phyloP scores from a whole-genome alignment of 2,113 vertebrate genomes.

The Tapirus terrestris region DNA sequence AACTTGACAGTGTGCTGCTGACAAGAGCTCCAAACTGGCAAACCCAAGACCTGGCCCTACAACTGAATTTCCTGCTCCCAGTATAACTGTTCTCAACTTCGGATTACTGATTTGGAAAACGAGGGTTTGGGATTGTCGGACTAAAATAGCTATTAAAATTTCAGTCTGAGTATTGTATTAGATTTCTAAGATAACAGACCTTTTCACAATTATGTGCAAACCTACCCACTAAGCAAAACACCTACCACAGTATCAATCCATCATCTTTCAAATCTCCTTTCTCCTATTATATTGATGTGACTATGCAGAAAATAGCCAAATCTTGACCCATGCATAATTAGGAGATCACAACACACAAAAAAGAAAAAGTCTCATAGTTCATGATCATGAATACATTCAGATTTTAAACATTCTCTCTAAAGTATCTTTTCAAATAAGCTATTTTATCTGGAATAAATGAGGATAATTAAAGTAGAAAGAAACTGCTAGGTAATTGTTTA shows the following conservation, averaged over 20 bases:
- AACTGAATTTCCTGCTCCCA: background rate
- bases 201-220: conserved; percentile 32
- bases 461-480: background rate
- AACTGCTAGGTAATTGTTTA: background rate
- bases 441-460: conserved; percentile 19
- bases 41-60: background rate
- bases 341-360: conserved; percentile 3
- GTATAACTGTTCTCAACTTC: background rate
- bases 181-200: conserved; percentile 1
- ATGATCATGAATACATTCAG: background rate
- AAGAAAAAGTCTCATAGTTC: background rate
- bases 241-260: background rate
- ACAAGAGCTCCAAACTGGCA: background rate
- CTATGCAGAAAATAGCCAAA: background rate
- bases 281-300: background rate
- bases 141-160: conserved; percentile 22
- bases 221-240: background rate
- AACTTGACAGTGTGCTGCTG: background rate
- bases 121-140: background rate
- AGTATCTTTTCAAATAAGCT: conserved; percentile 27
- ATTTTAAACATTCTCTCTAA: conserved; percentile 33
- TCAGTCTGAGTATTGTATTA: background rate
- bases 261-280: conserved; percentile 7
- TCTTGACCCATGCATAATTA: background rate
- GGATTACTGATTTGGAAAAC: background rate